Conservation (phyloP, 2,888 invertebrate genomes). For the Stenichneumon culpator region DNA sequence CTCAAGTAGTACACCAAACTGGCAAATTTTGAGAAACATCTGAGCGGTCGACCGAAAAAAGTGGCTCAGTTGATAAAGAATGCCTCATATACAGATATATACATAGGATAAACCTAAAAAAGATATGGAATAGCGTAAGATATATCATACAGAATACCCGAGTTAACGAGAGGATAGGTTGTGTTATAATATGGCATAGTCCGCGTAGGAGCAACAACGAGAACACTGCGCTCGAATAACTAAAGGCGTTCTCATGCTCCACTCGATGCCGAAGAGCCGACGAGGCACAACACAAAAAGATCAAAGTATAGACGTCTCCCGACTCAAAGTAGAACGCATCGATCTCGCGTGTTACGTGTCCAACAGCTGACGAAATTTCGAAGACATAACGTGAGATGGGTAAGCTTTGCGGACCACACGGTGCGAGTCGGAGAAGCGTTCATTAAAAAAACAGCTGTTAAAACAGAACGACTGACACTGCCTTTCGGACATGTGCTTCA, state of each 20-base stretch:
- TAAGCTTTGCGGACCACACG: conserved; percentile 3
- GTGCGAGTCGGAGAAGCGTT: conserved; percentile 7
- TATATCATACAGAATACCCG: conserved; percentile 20
- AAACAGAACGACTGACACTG: conserved; percentile 43
- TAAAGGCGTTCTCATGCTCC: background rate
- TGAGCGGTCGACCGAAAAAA: no score
- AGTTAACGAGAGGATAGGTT: conserved; percentile 27
- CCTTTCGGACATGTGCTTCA: conserved; percentile 21
- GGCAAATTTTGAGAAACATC: no score
- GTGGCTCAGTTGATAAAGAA: no score
- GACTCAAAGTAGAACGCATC: background rate
- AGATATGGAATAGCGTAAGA: conserved; percentile 10
- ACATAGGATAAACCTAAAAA: background rate
- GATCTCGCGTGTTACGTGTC: conserved; percentile 51
- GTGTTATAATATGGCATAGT: conserved; percentile 13
- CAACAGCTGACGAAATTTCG: conserved; percentile 50
- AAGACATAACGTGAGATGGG: background rate
- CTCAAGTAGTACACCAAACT: no score
- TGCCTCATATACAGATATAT: conserved; percentile 18
- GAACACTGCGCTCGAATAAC: conserved; percentile 10
- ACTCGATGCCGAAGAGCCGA: background rate
- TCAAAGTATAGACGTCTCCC: conserved; percentile 15
- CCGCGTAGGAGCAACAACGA: conserved; percentile 12
- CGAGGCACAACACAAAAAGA: conserved; percentile 20
- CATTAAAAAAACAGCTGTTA: conserved; percentile 48